Percentiles rank a stretch among this genome's conserved stretches.
phyloP scores from a whole-genome alignment of 2,113 vertebrate genomes.

The Alethe diademata region DNA sequence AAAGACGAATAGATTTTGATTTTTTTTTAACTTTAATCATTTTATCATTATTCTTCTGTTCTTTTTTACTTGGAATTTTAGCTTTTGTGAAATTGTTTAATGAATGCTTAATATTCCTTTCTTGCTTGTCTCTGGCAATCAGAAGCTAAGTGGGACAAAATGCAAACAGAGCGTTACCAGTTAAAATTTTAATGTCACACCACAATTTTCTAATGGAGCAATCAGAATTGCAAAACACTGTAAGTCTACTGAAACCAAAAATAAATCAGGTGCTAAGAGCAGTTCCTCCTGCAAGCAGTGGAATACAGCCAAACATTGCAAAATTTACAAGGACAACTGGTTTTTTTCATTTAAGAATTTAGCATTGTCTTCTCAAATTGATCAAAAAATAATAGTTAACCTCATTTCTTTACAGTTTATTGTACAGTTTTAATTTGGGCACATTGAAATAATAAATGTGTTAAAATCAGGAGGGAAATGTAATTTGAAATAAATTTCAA shows the following conservation, averaged over 20 bases:
- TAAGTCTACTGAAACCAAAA: constrained; percentile 55
- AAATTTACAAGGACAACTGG: constrained; percentile 45
- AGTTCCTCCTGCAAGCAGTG: constrained; percentile 19
- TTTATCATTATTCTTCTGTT: background rate
- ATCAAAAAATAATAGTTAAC: background rate
- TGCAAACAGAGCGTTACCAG: constrained; percentile 37
- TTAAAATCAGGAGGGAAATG: background rate
- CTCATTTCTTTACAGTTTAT: background rate
- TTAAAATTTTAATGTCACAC: constrained; percentile 70
- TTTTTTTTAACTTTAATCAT: background rate
- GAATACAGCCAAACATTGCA: constrained; percentile 44
- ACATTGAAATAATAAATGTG: background rate
- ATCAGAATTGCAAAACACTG: constrained; percentile 70
- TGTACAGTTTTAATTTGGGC: background rate
- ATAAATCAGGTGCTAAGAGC: constrained; percentile 63
- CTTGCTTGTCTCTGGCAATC: background rate
- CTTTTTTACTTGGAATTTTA: constrained; percentile 17
- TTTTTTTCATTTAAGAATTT: constrained; percentile 25
- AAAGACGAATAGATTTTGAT: background rate
- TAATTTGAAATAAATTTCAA: background rate
- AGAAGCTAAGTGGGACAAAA: constrained; percentile 62
- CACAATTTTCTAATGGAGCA: constrained; percentile 68
- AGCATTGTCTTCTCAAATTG: background rate
- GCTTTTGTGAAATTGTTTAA: constrained; percentile 23
- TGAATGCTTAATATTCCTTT: constrained; percentile 45